Evolutionary conservation across 2,888 invertebrate genomes (phyloP).

Genomic region (Leucophora obtusa): DNA sequence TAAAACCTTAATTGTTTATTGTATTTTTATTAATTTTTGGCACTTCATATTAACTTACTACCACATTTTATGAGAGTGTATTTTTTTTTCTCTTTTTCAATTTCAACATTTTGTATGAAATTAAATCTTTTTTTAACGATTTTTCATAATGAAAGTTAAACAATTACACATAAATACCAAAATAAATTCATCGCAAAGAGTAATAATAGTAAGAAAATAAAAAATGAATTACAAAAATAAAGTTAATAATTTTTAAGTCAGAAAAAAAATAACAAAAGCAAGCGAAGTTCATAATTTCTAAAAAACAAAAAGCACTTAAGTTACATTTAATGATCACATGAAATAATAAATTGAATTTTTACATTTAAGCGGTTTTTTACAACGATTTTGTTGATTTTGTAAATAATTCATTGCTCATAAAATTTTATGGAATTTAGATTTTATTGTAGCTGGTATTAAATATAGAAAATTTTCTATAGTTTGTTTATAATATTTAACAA

Average conservation of each 20-base stretch:
- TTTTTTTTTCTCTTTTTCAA: neutral
- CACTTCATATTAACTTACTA: neutral
- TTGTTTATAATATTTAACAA: neutral
- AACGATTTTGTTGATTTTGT: too few relatives aligned
- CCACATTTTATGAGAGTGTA: neutral
- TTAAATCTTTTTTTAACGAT: neutral
- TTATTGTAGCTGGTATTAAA: too few relatives aligned
- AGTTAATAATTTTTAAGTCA: neutral
- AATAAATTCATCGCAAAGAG: constrained; percentile 1
- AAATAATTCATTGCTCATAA: too few relatives aligned
- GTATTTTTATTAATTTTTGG: neutral
- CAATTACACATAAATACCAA: neutral
- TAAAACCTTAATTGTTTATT: too few relatives aligned
- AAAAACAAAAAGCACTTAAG: neutral
- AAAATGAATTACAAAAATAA: neutral
- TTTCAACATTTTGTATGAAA: neutral
- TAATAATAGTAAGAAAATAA: neutral
- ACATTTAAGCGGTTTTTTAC: too few relatives aligned
- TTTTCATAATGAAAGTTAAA: constrained; percentile 6
- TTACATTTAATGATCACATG: neutral
- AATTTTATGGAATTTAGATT: too few relatives aligned
- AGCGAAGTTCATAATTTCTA: neutral
- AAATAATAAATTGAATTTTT: neutral
- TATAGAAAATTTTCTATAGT: too few relatives aligned
- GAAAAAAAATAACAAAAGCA: neutral